phyloP scores from a whole-genome alignment of 2,113 vertebrate species.

The Hemibagrus wyckioides region DNA sequence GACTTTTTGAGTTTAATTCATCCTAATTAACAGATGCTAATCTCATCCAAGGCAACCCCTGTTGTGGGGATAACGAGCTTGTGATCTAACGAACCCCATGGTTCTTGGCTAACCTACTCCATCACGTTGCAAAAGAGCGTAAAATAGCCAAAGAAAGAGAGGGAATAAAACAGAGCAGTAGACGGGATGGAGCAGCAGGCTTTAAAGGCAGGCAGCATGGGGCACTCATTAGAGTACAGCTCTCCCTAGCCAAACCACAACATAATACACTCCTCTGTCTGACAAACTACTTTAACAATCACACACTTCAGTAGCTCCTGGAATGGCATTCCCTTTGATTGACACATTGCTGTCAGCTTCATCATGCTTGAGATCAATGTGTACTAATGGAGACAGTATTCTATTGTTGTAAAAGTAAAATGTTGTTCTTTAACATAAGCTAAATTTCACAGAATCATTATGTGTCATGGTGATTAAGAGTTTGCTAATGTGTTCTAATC shows the following conservation, averaged over 20 bases:
- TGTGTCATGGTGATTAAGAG: not conserved
- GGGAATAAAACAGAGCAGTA: constrained; percentile 30
- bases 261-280: constrained; percentile 36
- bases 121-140: constrained; percentile 41
- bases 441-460: not conserved
- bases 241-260: constrained; percentile 38
- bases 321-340: not conserved
- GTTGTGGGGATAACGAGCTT: constrained; percentile 48
- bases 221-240: constrained; percentile 49
- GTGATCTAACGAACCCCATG: constrained; percentile 45
- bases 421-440: not conserved
- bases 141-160: constrained; percentile 28
- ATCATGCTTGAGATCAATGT: not conserved
- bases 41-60: constrained; percentile 37
- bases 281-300: constrained; percentile 15
- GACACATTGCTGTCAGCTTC: not conserved
- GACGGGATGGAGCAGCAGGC: constrained; percentile 40
- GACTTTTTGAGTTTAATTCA: constrained; percentile 53
- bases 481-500: not conserved
- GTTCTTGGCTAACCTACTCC: constrained; percentile 43
- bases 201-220: constrained; percentile 49
- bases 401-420: not conserved
- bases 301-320: not conserved
- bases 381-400: not conserved
- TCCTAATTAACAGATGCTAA: constrained; percentile 55